These are phyloP conservation scores for Pelagia noctiluca DNA, from an alignment of 30 jellyfish, hydroid and myxozoan genomes.

Conservation along the genomic window DNA sequence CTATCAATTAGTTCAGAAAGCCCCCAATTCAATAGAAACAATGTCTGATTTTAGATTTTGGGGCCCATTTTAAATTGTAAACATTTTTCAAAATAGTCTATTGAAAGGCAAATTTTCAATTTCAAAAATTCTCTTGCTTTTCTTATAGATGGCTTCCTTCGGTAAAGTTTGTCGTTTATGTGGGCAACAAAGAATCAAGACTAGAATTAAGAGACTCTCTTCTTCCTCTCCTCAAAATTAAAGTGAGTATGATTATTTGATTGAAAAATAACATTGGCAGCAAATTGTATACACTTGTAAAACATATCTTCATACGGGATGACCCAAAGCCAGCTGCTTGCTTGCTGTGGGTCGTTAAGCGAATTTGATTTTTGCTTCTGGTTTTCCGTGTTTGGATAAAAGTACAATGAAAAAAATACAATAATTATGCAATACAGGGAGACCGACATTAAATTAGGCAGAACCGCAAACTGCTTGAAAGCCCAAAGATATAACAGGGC, in stretches of 20 bases:
- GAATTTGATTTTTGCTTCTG: neutral
- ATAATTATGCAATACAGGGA: no score
- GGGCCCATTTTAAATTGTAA: neutral
- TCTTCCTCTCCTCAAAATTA: neutral
- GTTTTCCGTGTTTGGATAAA: neutral
- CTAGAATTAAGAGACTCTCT: slow-evolving; percentile 53
- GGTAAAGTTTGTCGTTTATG: slow-evolving; percentile 47
- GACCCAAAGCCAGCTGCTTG: no score
- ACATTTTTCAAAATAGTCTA: neutral
- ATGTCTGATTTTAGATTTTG: neutral
- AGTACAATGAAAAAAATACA: no score
- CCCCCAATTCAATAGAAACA: neutral
- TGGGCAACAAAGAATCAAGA: slow-evolving; percentile 84
- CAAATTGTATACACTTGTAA: no score
- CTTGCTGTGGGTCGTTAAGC: neutral
- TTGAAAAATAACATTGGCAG: no score
- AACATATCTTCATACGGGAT: no score
- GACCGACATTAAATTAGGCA: no score
- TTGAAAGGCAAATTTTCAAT: neutral
- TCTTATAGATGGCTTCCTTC: slow-evolving; percentile 77
- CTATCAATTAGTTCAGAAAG: neutral
- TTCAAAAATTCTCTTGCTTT: neutral
- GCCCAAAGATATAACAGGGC: no score
- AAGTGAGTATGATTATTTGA: slow-evolving; percentile 3
- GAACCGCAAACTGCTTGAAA: no score